A percentile compares a stretch with the other conserved stretches of the same genome.
These are phyloP conservation scores for Helobdella robusta DNA, from an alignment of 2,888 invertebrate species.

Conservation along the genomic window DNA sequence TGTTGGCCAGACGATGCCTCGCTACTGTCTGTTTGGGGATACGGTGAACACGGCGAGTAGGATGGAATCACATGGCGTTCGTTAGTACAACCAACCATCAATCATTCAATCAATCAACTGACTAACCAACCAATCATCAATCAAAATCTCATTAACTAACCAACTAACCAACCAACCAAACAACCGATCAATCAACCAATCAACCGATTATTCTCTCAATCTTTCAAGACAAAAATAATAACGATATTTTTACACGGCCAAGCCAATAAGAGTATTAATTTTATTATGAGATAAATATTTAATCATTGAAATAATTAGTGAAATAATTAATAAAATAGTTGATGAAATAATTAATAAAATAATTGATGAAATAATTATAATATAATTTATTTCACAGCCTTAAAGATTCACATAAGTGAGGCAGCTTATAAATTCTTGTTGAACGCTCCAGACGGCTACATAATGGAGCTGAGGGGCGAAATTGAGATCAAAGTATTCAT, in stretches of 20 bases:
- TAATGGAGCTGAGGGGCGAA: conserved; percentile 25
- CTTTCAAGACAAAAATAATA: too few species aligned
- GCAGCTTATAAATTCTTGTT: conserved; percentile 28
- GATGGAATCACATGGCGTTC: conserved; percentile 48
- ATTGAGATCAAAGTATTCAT: conserved; percentile 28
- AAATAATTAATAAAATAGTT: too few species aligned
- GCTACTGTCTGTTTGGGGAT: conserved; percentile 27
- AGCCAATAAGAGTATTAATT: too few species aligned
- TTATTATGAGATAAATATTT: too few species aligned
- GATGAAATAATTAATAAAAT: background rate
- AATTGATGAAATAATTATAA: background rate
- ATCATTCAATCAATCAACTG: too few species aligned
- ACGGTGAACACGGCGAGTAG: conserved; percentile 28
- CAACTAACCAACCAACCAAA: too few species aligned
- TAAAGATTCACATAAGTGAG: conserved; percentile 37
- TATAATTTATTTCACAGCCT: conserved; percentile 28
- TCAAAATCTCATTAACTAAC: too few species aligned
- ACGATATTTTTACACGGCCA: too few species aligned
- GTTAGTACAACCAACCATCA: background rate
- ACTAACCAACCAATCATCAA: too few species aligned
- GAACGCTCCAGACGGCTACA: conserved; percentile 20
- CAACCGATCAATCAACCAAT: too few species aligned
- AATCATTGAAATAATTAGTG: too few species aligned
- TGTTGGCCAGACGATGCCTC: conserved; percentile 27
- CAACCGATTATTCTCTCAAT: too few species aligned